phyloP scores from a whole-genome alignment of 2,888 invertebrate genomes.

The Tipula lateralis region DNA sequence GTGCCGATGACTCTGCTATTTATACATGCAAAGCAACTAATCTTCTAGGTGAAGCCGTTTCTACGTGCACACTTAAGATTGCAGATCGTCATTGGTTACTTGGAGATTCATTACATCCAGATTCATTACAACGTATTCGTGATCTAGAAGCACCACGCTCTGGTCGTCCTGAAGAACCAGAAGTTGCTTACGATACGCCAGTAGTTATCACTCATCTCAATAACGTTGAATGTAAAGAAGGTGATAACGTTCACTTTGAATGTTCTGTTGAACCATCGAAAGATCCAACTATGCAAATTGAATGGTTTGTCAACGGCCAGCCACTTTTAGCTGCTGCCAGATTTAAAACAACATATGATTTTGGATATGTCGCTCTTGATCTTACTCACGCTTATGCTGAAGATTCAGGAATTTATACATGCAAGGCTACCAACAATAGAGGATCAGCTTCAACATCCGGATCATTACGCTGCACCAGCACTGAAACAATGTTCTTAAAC shows the following conservation, averaged over 20 bases:
- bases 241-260: conserved; percentile 83
- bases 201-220: conserved; percentile 87
- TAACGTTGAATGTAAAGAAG: conserved; percentile 83
- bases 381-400: conserved; percentile 82
- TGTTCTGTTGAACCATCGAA: conserved; percentile 88
- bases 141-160: conserved; percentile 77
- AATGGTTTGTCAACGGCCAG: conserved; percentile 94
- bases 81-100: conserved; percentile 84
- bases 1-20: conserved; percentile 88
- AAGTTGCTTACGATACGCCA: conserved; percentile 76
- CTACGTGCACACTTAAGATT: conserved; percentile 83
- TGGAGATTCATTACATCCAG: conserved; percentile 82
- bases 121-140: conserved; percentile 79
- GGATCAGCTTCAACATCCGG: conserved; percentile 89
- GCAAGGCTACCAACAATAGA: conserved; percentile 82
- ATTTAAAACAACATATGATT: conserved; percentile 90
- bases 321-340: conserved; percentile 82
- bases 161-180: conserved; percentile 62
- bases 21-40: conserved; percentile 95
- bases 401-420: conserved; percentile 88
- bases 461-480: conserved; percentile 76
- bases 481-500: conserved; percentile 73
- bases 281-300: conserved; percentile 84
- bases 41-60: conserved; percentile 88
- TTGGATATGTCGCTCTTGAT: conserved; percentile 91